A percentile compares a stretch with the other conserved stretches of the same genome.
Evolutionary conservation across 1,140 invertebrate genomes (phyloP).

Genomic region (Drosophila pseudoobscura): DNA sequence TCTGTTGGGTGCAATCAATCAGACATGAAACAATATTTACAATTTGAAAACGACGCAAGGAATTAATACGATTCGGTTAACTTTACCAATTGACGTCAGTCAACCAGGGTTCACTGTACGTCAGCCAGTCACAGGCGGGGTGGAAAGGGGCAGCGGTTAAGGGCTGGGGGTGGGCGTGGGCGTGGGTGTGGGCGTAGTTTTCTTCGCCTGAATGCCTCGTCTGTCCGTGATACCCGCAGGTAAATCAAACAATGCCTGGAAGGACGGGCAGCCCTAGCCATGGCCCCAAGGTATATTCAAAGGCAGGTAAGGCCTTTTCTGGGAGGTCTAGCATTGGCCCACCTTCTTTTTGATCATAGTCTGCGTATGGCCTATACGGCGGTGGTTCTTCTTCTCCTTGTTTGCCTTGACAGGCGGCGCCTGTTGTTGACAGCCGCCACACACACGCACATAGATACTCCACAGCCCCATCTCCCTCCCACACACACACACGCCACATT

Average conservation of each 20-base stretch:
- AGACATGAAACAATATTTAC: constrained; percentile 76
- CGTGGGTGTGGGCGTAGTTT: constrained; percentile 10
- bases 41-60: constrained; percentile 58
- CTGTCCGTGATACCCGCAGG: constrained; percentile 49
- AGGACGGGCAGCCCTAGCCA: constrained; percentile 34
- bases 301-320: background rate
- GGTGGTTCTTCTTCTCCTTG: constrained; percentile 4
- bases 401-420: constrained; percentile 20
- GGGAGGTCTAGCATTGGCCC: background rate
- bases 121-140: no score
- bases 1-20: constrained; percentile 62
- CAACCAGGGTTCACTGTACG: constrained; percentile 25
- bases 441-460: constrained; percentile 25
- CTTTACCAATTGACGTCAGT: constrained; percentile 33
- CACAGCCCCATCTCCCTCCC: background rate
- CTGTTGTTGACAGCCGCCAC: constrained; percentile 60
- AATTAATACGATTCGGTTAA: constrained; percentile 56
- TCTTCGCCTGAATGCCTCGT: constrained; percentile 35
- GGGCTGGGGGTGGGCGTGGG: background rate
- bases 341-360: background rate
- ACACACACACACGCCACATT: constrained; percentile 21
- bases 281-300: background rate
- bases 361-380: no score
- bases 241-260: constrained; percentile 45
- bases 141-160: no score